Evolutionary conservation across 2,113 vertebrate species (phyloP).

Genomic region (Mesocricetus auratus): DNA sequence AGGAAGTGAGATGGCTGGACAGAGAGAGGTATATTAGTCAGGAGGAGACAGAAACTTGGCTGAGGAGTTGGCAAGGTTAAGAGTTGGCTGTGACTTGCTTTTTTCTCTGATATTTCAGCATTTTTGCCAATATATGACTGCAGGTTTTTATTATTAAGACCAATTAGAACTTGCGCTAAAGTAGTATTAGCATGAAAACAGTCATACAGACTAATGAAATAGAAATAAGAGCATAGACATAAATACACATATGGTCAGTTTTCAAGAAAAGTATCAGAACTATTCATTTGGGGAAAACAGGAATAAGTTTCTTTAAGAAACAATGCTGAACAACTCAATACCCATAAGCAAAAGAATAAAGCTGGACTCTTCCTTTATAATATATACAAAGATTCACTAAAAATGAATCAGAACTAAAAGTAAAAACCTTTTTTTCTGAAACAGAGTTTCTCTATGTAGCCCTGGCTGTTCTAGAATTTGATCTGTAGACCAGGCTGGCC

Average conservation of each 20-base stretch:
- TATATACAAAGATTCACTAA: constrained; percentile 43
- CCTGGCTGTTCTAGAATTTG: background rate
- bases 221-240: constrained; percentile 42
- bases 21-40: too few relatives aligned
- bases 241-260: constrained; percentile 30
- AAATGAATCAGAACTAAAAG: constrained; percentile 29
- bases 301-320: constrained; percentile 26
- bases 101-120: too few relatives aligned
- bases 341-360: constrained; percentile 43
- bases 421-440: background rate
- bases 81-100: too few relatives aligned
- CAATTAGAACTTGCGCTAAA: too few relatives aligned
- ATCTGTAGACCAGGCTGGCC: background rate
- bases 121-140: too few relatives aligned
- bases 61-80: too few relatives aligned
- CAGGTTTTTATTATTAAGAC: too few relatives aligned
- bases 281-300: background rate
- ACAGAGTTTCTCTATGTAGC: background rate
- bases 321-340: background rate
- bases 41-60: too few relatives aligned
- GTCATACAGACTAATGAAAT: constrained; percentile 9
- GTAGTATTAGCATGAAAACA: background rate
- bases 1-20: too few relatives aligned
- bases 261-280: constrained; percentile 21
- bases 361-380: background rate